These are phyloP conservation scores for Drosophila monieri DNA, from an alignment of 2,888 invertebrate genomes.

Conservation along the genomic window DNA sequence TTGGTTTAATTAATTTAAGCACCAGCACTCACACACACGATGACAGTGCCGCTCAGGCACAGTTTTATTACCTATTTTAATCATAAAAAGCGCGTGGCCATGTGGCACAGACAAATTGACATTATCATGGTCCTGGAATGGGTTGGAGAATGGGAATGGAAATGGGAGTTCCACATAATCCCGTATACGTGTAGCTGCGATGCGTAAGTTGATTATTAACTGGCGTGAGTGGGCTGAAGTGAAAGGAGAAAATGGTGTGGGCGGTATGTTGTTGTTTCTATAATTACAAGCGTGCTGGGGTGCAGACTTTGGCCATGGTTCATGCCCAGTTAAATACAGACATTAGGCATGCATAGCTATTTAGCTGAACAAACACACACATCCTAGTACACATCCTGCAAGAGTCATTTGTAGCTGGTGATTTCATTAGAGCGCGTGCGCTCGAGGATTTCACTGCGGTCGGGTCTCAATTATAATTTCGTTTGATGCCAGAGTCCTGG, in stretches of 20 bases:
- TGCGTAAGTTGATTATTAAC: conserved; percentile 75
- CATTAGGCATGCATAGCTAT: conserved; percentile 75
- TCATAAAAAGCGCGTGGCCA: conserved; percentile 67
- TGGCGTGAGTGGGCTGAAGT: conserved; percentile 36
- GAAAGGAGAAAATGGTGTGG: conserved; percentile 1
- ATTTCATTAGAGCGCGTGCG: conserved; percentile 65
- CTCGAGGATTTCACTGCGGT: conserved; percentile 63
- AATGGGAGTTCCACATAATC: conserved; percentile 5
- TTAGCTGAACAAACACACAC: conserved; percentile 56
- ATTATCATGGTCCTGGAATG: conserved; percentile 42
- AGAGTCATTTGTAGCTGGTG: conserved; percentile 29
- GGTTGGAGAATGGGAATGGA: neutral
- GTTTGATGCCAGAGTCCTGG: conserved; percentile 41
- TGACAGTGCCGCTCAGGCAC: conserved; percentile 27
- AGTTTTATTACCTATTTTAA: conserved; percentile 63
- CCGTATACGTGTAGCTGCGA: conserved; percentile 27
- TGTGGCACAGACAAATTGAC: conserved; percentile 53
- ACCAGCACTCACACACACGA: conserved; percentile 20
- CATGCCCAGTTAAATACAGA: conserved; percentile 71
- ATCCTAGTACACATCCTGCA: neutral
- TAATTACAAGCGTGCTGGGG: conserved; percentile 65
- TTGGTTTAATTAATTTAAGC: conserved; percentile 71
- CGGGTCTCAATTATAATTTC: conserved; percentile 73
- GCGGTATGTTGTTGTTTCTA: conserved; percentile 55
- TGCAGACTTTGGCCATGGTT: conserved; percentile 42